Conservation (phyloP, 2,113 vertebrate species). For the Pholis gunnellus region DNA sequence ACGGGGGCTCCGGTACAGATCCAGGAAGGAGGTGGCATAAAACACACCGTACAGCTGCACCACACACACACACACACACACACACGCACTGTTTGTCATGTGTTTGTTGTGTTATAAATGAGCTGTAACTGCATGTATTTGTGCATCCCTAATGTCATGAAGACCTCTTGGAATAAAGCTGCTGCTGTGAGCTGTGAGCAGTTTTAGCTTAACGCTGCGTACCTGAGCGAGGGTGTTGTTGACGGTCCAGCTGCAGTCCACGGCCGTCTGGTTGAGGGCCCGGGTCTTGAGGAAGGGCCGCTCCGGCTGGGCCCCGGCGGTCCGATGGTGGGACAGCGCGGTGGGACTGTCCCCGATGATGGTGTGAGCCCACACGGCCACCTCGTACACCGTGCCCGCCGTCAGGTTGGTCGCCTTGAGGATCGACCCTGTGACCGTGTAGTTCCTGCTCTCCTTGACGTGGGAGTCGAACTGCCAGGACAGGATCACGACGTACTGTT, state of each 20-base stretch:
- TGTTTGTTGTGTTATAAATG: too few species aligned
- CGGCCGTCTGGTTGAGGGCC: constrained; percentile 92
- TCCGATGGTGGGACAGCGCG: constrained; percentile 88
- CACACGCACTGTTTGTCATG: too few species aligned
- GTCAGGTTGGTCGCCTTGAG: constrained; percentile 91
- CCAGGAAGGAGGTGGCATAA: constrained; percentile 95
- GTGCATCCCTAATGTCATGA: too few species aligned
- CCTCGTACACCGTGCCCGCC: constrained; percentile 91
- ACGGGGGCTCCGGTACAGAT: constrained; percentile 90
- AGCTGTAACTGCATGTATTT: too few species aligned
- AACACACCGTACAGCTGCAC: constrained; percentile 91
- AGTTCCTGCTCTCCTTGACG: constrained; percentile 90
- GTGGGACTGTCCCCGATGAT: constrained; percentile 93
- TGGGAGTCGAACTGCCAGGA: constrained; percentile 95
- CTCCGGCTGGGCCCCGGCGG: constrained; percentile 84
- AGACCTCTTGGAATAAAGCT: too few species aligned
- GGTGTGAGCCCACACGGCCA: constrained; percentile 94
- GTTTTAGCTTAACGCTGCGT: not conserved
- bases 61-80: constrained; percentile 4
- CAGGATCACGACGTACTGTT: constrained; percentile 88
- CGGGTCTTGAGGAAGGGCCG: constrained; percentile 91
- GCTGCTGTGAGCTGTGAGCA: too few species aligned
- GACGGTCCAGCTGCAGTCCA: constrained; percentile 94
- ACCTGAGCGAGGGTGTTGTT: constrained; percentile 60
- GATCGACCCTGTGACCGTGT: constrained; percentile 81